Conservation (phyloP, 2,888 invertebrate species). For the Aphidoletes aphidimyza region DNA sequence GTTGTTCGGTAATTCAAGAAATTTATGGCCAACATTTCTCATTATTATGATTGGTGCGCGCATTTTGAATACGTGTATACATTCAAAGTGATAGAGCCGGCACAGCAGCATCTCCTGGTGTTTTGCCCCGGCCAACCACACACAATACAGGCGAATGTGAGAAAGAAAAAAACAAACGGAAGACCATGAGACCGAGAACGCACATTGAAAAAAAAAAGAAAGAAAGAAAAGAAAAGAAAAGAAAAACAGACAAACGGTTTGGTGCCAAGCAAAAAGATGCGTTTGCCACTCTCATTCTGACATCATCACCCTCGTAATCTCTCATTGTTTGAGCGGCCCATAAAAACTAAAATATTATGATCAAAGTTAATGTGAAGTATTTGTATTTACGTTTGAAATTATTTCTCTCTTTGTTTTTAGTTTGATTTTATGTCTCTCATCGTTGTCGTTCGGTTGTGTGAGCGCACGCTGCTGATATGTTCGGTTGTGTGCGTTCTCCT, state of each 20-base stretch:
- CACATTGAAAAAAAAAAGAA: too few species aligned
- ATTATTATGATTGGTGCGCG: slow-evolving; percentile 47
- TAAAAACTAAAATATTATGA: slow-evolving; percentile 50
- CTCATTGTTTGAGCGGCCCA: slow-evolving; percentile 20
- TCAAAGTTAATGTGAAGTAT: slow-evolving; percentile 40
- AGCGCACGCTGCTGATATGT: too few species aligned
- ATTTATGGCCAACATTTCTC: slow-evolving; percentile 37
- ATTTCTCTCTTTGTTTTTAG: slow-evolving; percentile 12
- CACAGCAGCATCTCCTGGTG: too few species aligned
- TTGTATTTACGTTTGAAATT: slow-evolving; percentile 47
- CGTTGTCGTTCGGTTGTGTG: background rate
- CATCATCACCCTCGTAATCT: slow-evolving; percentile 51
- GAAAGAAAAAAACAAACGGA: too few species aligned
- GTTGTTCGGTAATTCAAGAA: slow-evolving; percentile 17
- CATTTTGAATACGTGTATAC: background rate
- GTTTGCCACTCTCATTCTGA: slow-evolving; percentile 12
- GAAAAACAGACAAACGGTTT: too few species aligned
- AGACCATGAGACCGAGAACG: background rate
- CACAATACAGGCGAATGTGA: background rate
- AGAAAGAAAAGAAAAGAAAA: too few species aligned
- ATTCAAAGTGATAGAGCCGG: too few species aligned
- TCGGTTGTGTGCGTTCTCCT: background rate
- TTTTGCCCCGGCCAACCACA: background rate
- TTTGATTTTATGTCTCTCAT: background rate
- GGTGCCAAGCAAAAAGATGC: background rate